These are phyloP conservation scores for Acanthurus lineatus DNA, from an alignment of 2,797 vertebrate genomes.

Conservation along the genomic window DNA sequence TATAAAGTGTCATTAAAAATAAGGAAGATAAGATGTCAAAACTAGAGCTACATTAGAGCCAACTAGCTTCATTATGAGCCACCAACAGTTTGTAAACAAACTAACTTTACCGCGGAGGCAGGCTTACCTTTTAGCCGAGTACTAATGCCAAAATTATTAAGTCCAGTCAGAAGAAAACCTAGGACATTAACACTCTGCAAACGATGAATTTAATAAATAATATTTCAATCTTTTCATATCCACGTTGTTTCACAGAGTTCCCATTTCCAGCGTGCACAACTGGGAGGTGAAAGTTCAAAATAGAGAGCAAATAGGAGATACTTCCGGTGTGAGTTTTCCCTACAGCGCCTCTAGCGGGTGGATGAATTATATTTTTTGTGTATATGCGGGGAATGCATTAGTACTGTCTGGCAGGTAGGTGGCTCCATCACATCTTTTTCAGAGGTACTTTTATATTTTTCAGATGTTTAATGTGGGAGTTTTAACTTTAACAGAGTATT, in stretches of 20 bases:
- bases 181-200: rapidly evolving
- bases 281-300: constrained; percentile 63
- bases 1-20: rapidly evolving
- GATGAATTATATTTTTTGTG: not conserved
- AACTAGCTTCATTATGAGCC: not conserved
- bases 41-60: not conserved
- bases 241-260: constrained; percentile 68
- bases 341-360: constrained; percentile 58
- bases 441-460: too few species aligned
- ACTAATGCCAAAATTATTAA: not conserved
- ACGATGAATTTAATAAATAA: not conserved
- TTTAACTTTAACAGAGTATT: not conserved
- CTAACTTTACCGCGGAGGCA: not conserved
- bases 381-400: too few species aligned
- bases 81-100: constrained; percentile 57
- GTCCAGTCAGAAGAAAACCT: constrained; percentile 17
- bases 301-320: not conserved
- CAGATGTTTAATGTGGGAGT: too few species aligned
- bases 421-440: too few species aligned
- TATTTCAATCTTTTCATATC: not conserved
- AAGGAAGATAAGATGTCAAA: too few species aligned
- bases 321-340: constrained; percentile 24
- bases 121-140: constrained; percentile 44
- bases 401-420: too few species aligned
- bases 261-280: constrained; percentile 50